A percentile compares a stretch with the other conserved stretches of the same genome.
Evolutionary conservation across 2,797 vertebrate genomes (phyloP).

Genomic region (Coregonus ussuriensis): DNA sequence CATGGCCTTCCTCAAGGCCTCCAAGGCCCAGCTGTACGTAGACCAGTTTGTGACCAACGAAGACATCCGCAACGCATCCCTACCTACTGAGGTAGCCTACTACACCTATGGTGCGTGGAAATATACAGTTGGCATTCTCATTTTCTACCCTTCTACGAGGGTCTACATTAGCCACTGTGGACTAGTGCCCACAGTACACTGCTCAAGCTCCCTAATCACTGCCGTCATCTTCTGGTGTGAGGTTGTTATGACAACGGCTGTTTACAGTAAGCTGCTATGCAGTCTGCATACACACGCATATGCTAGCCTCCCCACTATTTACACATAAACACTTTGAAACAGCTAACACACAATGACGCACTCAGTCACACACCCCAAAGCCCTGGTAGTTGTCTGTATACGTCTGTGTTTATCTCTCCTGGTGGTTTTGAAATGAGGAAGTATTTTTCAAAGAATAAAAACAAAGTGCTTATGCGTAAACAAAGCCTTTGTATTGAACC

Average conservation of each 20-base stretch:
- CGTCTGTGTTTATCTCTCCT: background rate
- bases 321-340: background rate
- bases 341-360: background rate
- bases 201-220: slow-evolving; percentile 57
- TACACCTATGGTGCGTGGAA: slow-evolving; percentile 88
- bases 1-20: slow-evolving; percentile 95
- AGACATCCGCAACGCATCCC: slow-evolving; percentile 85
- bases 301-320: background rate
- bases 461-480: background rate
- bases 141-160: background rate
- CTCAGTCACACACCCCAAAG: background rate
- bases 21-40: slow-evolving; percentile 93
- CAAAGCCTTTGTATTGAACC: background rate
- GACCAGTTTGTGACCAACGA: slow-evolving; percentile 86
- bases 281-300: background rate
- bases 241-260: slow-evolving; percentile 54
- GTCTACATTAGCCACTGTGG: background rate
- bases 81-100: slow-evolving; percentile 93
- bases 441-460: background rate
- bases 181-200: slow-evolving; percentile 4
- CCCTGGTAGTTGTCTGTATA: background rate
- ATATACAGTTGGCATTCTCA: background rate
- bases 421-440: background rate
- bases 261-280: background rate
- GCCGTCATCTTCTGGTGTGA: slow-evolving; percentile 70